These are phyloP conservation scores for Actenoides lindsayi DNA, from an alignment of 2,113 vertebrate species.

Conservation along the genomic window DNA sequence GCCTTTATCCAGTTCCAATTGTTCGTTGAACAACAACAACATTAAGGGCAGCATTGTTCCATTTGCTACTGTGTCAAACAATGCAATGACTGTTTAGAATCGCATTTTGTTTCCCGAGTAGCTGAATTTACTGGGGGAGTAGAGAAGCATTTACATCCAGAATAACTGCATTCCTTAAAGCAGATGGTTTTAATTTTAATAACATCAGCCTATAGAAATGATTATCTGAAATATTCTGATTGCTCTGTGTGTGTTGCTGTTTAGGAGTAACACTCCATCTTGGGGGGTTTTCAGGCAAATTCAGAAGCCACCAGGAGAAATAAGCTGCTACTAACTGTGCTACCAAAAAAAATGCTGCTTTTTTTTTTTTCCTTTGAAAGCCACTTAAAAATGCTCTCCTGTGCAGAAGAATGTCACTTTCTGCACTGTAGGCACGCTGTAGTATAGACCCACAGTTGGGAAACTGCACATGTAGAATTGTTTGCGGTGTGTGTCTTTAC, in stretches of 20 bases:
- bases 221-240: slow-evolving; percentile 69
- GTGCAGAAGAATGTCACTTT: slow-evolving; percentile 30
- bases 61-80: slow-evolving; percentile 79
- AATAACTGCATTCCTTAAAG: slow-evolving; percentile 66
- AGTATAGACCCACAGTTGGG: background rate
- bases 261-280: slow-evolving; percentile 14
- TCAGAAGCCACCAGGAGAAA: slow-evolving; percentile 39
- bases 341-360: background rate
- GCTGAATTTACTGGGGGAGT: slow-evolving; percentile 51
- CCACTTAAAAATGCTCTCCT: slow-evolving; percentile 13
- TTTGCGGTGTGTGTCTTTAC: slow-evolving; percentile 3
- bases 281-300: slow-evolving; percentile 40
- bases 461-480: slow-evolving; percentile 20
- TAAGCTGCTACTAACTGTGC: slow-evolving; percentile 9
- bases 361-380: slow-evolving; percentile 2
- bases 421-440: background rate
- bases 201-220: slow-evolving; percentile 62
- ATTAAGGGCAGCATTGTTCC: slow-evolving; percentile 57
- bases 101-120: slow-evolving; percentile 52
- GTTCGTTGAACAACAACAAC: slow-evolving; percentile 69
- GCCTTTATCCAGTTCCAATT: slow-evolving; percentile 75
- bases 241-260: background rate
- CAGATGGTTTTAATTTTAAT: slow-evolving; percentile 76
- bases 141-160: slow-evolving; percentile 59
- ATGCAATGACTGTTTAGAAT: slow-evolving; percentile 54